Base-by-base conservation (phyloP, 1,140 invertebrate species). In the Adoxophyes honmai region DNA sequence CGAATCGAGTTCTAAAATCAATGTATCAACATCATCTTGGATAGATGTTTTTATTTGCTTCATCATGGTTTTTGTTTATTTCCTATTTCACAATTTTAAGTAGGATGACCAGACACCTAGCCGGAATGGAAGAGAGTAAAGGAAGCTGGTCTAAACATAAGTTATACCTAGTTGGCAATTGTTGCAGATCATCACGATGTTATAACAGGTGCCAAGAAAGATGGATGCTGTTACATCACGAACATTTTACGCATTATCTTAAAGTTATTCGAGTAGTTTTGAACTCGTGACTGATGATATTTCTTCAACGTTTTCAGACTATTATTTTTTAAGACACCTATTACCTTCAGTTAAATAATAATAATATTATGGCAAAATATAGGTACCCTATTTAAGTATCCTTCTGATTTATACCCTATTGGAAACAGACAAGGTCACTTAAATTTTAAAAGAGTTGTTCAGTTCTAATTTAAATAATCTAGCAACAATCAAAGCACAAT, bases 101-200 rank as follows among this genome's bases (percentile, higher is more conserved):
- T 55, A 66, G 64, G 66, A 69, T 73, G 67, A 77, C 71, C 66
- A 64, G 55, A 55, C 64, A 15, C 55, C 38, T 44, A 55, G 61
- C 59, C 56, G 61, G 44, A 54, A 38, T 15, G 61, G 55, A 52
- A 70, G 52, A 59, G 61, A 81, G 78, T 79, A 78, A 73, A 63
- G 70, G 55, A 73, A 75, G 60, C 63, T 55, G 51, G 7, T 8
- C 34, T 18, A 56, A 53, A 48, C 34, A 68, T 44, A 13, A 61
- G n/a, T 28, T 10, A 57, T 34, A 15, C 52, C 44, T 28, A 60
- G 21, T 69, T 68, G 66, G 66, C 62, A 68, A 28, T 14, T 16
- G 10, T 51, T 54, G 14, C 52, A 35, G 53, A 42, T 39, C 56
- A 55, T 60, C 55, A 59, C 58, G 55, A 48, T 60, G 59, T 44